These are phyloP conservation scores for Oxyteleia sp. DNA, from an alignment of 2,888 invertebrate genomes.

Conservation along the genomic window DNA sequence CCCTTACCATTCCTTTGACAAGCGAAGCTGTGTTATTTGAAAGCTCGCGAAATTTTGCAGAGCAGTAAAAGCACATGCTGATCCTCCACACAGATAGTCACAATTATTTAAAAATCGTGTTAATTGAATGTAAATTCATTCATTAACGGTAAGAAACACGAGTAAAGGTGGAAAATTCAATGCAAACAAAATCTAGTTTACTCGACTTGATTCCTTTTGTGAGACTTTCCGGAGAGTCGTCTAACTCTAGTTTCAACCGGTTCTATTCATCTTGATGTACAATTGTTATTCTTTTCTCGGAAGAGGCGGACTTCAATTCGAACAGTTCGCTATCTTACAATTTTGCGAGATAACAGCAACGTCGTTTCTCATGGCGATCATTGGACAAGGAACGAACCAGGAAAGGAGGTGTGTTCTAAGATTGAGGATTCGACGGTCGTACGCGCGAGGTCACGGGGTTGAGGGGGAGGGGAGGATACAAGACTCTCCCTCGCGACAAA, in stretches of 20 bases:
- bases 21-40: no score
- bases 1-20: no score
- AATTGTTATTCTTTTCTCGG: constrained; percentile 62
- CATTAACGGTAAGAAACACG: not conserved
- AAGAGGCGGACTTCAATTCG: constrained; percentile 58
- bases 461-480: no score
- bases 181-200: constrained; percentile 32
- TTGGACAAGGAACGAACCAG: constrained; percentile 17
- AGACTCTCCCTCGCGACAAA: constrained; percentile 48
- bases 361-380: constrained; percentile 68
- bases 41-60: no score
- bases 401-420: constrained; percentile 32
- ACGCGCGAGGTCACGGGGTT: constrained; percentile 28
- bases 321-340: constrained; percentile 62
- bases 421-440: constrained; percentile 56
- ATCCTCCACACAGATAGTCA: no score
- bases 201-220: constrained; percentile 34
- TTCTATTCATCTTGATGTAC: constrained; percentile 57
- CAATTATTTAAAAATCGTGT: no score
- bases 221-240: constrained; percentile 22
- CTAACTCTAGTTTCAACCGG: constrained; percentile 28
- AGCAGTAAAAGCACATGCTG: no score
- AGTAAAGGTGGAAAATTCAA: constrained; percentile 8
- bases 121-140: constrained; percentile 17
- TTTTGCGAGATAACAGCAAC: constrained; percentile 60